Conservation (phyloP, 2,888 invertebrate species). For the Drosophila setosimentum region DNA sequence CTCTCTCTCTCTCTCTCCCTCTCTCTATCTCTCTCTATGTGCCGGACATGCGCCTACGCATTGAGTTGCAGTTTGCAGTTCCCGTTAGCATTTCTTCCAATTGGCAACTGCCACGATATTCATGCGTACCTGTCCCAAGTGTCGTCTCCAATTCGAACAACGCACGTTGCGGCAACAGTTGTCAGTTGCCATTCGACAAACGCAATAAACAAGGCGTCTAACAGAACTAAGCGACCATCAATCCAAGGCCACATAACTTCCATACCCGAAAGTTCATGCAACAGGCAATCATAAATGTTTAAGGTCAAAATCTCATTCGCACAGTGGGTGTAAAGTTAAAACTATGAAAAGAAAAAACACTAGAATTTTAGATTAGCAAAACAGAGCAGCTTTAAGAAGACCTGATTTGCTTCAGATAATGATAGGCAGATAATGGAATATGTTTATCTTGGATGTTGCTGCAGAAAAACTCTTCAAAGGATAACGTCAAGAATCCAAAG, state of each 20-base stretch:
- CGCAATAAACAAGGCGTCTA: slow-evolving; percentile 9
- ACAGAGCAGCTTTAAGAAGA: neutral
- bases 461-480: neutral
- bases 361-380: neutral
- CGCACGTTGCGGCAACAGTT: slow-evolving; percentile 59
- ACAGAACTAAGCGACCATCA: neutral
- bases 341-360: neutral
- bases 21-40: neutral
- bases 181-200: slow-evolving; percentile 18
- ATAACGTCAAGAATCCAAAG: neutral
- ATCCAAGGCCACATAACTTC: slow-evolving; percentile 20
- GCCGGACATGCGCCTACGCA: slow-evolving; percentile 53
- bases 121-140: slow-evolving; percentile 73
- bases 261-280: slow-evolving; percentile 55
- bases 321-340: slow-evolving; percentile 18
- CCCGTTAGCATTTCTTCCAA: slow-evolving; percentile 19
- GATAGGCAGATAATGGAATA: neutral
- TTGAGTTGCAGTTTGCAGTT: slow-evolving; percentile 16
- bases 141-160: slow-evolving; percentile 72
- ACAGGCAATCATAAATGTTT: slow-evolving; percentile 65
- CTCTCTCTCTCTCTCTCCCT: slow-evolving; percentile 1
- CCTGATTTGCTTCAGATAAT: too few relatives aligned
- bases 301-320: neutral
- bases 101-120: slow-evolving; percentile 12
- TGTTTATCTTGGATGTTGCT: neutral